These are phyloP conservation scores for Caenorhabditis wallacei DNA, from an alignment of 2,888 invertebrate genomes.

Conservation along the genomic window DNA sequence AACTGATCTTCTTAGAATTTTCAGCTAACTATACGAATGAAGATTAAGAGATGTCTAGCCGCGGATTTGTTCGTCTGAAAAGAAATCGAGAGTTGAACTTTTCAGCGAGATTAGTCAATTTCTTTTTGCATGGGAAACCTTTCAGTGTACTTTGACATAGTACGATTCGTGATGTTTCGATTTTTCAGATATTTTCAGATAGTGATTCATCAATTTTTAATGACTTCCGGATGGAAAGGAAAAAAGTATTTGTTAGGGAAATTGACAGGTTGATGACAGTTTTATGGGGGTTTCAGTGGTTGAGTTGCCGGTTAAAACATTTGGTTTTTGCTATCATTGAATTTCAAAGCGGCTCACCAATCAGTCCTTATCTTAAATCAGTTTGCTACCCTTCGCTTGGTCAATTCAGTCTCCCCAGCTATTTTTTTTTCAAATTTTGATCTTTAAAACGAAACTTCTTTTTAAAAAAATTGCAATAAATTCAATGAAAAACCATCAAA, in stretches of 20 bases:
- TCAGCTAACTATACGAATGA: neutral
- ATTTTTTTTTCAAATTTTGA: too few relatives aligned
- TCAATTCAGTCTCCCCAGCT: too few relatives aligned
- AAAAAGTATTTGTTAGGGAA: neutral
- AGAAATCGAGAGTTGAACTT: neutral
- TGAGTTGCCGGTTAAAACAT: neutral
- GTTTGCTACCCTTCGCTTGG: too few relatives aligned
- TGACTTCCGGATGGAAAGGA: neutral
- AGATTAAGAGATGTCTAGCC: neutral
- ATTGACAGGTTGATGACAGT: neutral
- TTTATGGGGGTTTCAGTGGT: neutral
- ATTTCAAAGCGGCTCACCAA: too few relatives aligned
- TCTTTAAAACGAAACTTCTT: too few relatives aligned
- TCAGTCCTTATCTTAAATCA: too few relatives aligned
- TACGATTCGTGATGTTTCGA: neutral
- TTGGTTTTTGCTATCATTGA: neutral
- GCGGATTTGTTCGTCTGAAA: neutral
- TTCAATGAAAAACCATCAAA: too few relatives aligned
- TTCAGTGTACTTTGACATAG: neutral
- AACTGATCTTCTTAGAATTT: constrained; percentile 1
- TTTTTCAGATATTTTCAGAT: neutral
- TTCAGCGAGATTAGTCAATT: neutral
- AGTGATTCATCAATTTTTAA: neutral
- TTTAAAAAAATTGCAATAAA: too few relatives aligned
- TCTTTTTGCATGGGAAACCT: neutral